phyloP scores from a whole-genome alignment of 2,113 vertebrate species.

The Myocastor coypus region DNA sequence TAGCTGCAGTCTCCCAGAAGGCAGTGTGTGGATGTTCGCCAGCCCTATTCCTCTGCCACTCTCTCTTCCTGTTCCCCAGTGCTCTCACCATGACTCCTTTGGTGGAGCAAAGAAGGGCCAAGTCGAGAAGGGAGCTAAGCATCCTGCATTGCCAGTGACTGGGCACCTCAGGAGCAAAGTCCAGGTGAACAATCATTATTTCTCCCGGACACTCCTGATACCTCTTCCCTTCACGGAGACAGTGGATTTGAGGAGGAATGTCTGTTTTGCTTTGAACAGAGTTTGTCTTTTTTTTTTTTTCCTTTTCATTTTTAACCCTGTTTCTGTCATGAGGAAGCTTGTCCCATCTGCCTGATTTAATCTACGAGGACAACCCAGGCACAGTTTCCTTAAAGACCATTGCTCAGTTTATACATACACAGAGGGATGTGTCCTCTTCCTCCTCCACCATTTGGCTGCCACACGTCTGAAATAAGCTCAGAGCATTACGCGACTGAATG shows the following conservation, averaged over 20 bases:
- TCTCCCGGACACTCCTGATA: background rate
- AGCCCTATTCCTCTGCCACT: background rate
- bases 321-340: background rate
- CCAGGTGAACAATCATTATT: conserved; percentile 69
- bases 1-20: background rate
- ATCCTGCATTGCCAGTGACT: conserved; percentile 15
- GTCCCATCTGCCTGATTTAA: background rate
- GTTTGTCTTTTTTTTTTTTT: conserved; percentile 75
- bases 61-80: conserved; percentile 63
- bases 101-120: conserved; percentile 49
- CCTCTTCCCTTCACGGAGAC: conserved; percentile 76
- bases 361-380: background rate
- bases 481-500: background rate
- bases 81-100: conserved; percentile 71
- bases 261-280: conserved; percentile 80
- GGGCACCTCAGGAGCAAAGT: conserved; percentile 47
- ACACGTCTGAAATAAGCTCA: background rate
- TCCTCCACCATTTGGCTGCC: background rate
- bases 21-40: background rate
- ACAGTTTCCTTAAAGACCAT: background rate
- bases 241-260: conserved; percentile 82
- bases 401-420: background rate
- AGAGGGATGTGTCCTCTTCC: background rate
- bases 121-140: conserved; percentile 43
- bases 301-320: conserved; percentile 54